phyloP scores from a whole-genome alignment of 1,140 invertebrate species.

The Saxidomus purpurata region DNA sequence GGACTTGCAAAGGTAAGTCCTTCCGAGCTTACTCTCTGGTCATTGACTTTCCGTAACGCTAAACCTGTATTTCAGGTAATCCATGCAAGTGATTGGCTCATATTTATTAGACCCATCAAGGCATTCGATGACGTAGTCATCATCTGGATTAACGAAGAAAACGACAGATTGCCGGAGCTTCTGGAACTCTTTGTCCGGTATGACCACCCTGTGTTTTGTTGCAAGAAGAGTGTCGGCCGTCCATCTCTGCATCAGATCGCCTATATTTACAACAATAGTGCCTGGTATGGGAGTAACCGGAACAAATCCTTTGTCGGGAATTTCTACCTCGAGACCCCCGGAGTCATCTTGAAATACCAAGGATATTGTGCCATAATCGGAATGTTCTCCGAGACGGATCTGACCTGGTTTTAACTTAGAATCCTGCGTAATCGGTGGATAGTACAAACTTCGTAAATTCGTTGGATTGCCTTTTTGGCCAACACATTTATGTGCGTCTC shows the following conservation, averaged over 20 bases:
- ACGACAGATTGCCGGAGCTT: conserved; percentile 91
- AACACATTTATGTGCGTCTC: conserved; percentile 32
- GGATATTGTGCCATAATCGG: conserved; percentile 92
- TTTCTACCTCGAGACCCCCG: conserved; percentile 85
- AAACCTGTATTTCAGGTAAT: conserved; percentile 72
- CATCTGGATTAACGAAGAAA: conserved; percentile 92
- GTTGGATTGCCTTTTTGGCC: conserved; percentile 22
- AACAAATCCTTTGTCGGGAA: conserved; percentile 56
- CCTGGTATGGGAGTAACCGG: conserved; percentile 64
- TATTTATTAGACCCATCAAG: conserved; percentile 85
- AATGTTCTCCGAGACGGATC: conserved; percentile 90
- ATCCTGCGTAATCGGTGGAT: conserved; percentile 8
- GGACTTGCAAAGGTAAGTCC: too few species aligned
- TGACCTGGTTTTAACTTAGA: conserved; percentile 81
- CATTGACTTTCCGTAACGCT: too few species aligned
- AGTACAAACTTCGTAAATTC: conserved; percentile 42
- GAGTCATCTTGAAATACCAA: conserved; percentile 90
- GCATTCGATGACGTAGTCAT: conserved; percentile 88
- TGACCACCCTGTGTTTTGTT: conserved; percentile 90
- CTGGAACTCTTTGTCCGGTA: conserved; percentile 89
- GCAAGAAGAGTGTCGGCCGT: conserved; percentile 68
- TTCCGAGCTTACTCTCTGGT: too few species aligned
- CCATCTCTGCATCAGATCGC: conserved; percentile 72
- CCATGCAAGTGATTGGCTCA: conserved; percentile 72
- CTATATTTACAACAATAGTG: conserved; percentile 68